These are phyloP conservation scores for Pogonognathellus flavescens DNA, from an alignment of 1,140 invertebrate genomes.

Conservation along the genomic window DNA sequence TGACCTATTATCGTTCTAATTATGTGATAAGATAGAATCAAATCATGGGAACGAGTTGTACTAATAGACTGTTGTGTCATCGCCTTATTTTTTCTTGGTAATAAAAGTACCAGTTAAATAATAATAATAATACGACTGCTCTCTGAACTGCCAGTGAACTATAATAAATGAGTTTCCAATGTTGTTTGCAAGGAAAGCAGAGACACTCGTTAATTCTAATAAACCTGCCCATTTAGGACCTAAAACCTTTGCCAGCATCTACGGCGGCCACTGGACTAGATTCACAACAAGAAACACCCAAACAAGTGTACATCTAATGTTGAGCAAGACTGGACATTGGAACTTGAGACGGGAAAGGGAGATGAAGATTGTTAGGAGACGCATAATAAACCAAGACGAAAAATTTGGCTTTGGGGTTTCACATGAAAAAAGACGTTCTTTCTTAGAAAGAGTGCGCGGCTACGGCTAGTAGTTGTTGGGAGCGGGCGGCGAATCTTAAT, in stretches of 20 bases:
- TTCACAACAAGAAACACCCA: not conserved
- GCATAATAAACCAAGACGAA: not conserved
- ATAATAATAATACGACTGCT: not conserved
- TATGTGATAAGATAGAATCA: conserved; percentile 17
- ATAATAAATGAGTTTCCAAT: conserved; percentile 19
- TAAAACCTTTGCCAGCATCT: not conserved
- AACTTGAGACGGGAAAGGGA: conserved; percentile 28
- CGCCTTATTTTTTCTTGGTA: conserved; percentile 37
- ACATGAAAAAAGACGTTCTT: conserved; percentile 29
- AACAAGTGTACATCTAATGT: not conserved
- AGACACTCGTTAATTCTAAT: not conserved
- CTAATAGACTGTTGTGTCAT: conserved; percentile 23
- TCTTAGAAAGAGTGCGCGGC: conserved; percentile 42
- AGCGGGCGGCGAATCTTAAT: conserved; percentile 52
- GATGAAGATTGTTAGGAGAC: not conserved
- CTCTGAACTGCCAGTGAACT: not conserved
- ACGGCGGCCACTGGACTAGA: conserved; percentile 4
- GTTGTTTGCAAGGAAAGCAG: not conserved
- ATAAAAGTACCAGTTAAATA: not conserved
- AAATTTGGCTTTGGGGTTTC: conserved; percentile 17
- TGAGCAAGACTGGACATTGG: conserved; percentile 19
- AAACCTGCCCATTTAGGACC: not conserved
- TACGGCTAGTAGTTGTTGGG: conserved; percentile 25
- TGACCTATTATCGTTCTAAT: conserved; percentile 42
- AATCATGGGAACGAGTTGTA: conserved; percentile 26